Evolutionary conservation across 53 echinoderm and acorn worm species (phyloP).

Genomic region (Arbacia lixula): DNA sequence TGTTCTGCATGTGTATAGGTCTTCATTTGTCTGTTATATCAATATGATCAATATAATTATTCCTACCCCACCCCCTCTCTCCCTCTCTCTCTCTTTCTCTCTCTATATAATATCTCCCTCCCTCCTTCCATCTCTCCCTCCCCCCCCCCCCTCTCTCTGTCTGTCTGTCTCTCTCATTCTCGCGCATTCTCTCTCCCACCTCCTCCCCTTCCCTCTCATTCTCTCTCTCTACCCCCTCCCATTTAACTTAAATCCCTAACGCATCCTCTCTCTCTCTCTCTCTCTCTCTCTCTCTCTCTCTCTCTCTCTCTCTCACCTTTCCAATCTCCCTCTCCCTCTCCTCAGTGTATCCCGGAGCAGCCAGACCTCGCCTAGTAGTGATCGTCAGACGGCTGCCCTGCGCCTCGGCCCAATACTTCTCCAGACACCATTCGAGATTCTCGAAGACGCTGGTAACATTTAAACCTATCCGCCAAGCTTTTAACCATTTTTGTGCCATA

Average conservation of each 20-base stretch:
- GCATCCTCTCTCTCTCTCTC: not conserved
- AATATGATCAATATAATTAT: no score
- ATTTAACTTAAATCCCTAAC: not conserved
- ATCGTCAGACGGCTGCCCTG: slow-evolving; percentile 41
- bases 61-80: not conserved
- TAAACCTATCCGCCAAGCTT: no score
- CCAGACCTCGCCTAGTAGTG: not conserved
- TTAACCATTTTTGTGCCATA: no score
- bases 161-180: not conserved
- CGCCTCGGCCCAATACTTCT: slow-evolving; percentile 48
- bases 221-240: not conserved
- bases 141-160: not conserved
- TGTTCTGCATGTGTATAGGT: no score
- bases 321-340: not conserved
- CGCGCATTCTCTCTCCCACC: no score
- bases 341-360: not conserved
- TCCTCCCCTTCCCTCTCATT: not conserved
- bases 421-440: slow-evolving; percentile 50
- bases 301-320: not conserved
- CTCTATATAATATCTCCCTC: not conserved
- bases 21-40: no score
- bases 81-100: not conserved
- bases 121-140: not conserved
- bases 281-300: not conserved
- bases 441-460: slow-evolving; percentile 12